Conservation (phyloP, 2,888 invertebrate genomes). For the Calliphora vomitoria region DNA sequence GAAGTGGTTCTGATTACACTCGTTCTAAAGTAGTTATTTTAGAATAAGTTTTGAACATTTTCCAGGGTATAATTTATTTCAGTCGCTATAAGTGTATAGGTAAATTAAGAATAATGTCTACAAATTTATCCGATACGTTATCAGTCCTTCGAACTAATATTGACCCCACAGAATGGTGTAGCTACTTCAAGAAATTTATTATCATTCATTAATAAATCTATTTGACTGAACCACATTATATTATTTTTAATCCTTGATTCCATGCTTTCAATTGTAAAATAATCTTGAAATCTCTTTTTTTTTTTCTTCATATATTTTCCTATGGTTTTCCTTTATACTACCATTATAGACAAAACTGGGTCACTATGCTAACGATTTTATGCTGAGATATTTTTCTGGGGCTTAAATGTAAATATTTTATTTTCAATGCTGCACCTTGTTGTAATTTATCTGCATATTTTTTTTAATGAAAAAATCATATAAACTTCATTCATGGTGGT, state of each 20-base stretch:
- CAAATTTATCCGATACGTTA: too few relatives aligned
- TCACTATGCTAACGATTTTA: slow-evolving; percentile 50
- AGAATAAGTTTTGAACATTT: too few relatives aligned
- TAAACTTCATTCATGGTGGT: slow-evolving; percentile 55
- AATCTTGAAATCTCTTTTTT: neutral
- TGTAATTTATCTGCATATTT: slow-evolving; percentile 56
- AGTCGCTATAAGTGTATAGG: too few relatives aligned
- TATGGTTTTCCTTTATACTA: neutral
- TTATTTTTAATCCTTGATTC: neutral
- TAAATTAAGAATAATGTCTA: too few relatives aligned
- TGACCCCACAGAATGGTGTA: too few relatives aligned
- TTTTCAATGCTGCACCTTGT: slow-evolving; percentile 68
- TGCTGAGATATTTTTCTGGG: neutral
- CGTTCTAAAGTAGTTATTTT: too few relatives aligned
- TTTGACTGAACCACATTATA: too few relatives aligned
- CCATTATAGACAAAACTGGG: slow-evolving; percentile 28
- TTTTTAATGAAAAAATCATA: slow-evolving; percentile 35
- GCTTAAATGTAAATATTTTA: slow-evolving; percentile 31
- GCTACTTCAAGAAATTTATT: too few relatives aligned
- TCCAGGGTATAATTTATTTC: too few relatives aligned
- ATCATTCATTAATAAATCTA: too few relatives aligned
- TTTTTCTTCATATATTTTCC: neutral
- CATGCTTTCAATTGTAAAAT: neutral
- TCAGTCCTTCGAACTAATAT: too few relatives aligned
- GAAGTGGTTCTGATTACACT: too few relatives aligned